A percentile compares a stretch with the other conserved stretches of the same genome.
phyloP scores from a whole-genome alignment of 2,888 invertebrate genomes.

The Molanna angustata region DNA sequence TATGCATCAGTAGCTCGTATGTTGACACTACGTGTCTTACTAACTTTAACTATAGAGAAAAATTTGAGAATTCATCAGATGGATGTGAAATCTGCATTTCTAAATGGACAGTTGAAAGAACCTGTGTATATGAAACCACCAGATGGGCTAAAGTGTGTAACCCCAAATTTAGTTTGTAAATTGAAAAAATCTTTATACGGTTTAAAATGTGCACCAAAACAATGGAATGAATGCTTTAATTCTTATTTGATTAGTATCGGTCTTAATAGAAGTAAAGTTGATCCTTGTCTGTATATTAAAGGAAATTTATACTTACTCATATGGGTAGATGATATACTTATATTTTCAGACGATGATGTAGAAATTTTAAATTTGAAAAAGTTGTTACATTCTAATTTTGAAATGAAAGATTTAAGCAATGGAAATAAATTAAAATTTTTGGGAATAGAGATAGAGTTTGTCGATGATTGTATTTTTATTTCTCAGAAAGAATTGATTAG shows the following conservation, averaged over 20 bases:
- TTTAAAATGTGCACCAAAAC: background rate
- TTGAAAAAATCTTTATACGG: background rate
- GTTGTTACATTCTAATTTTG: background rate
- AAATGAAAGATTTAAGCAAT: background rate
- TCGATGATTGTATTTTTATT: background rate
- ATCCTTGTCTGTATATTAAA: background rate
- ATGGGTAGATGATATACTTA: background rate
- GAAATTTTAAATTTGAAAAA: background rate
- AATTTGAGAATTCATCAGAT: background rate
- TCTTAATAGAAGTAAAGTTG: background rate
- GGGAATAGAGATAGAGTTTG: background rate
- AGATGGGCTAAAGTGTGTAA: background rate
- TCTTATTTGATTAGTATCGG: background rate
- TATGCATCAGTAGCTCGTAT: background rate
- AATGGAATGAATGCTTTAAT: background rate
- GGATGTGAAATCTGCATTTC: background rate
- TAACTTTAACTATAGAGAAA: background rate
- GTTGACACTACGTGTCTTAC: background rate
- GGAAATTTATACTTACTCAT: background rate
- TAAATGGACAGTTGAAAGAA: background rate
- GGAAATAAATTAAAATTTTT: background rate
- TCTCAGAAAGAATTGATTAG: background rate
- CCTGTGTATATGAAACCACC: background rate
- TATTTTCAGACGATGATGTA: background rate
- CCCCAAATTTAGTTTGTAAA: background rate